Evolutionary conservation across 2,113 vertebrate species (phyloP), one percentile per base, ranked within the genome.

Genomic region (Monopterus albus): DNA sequence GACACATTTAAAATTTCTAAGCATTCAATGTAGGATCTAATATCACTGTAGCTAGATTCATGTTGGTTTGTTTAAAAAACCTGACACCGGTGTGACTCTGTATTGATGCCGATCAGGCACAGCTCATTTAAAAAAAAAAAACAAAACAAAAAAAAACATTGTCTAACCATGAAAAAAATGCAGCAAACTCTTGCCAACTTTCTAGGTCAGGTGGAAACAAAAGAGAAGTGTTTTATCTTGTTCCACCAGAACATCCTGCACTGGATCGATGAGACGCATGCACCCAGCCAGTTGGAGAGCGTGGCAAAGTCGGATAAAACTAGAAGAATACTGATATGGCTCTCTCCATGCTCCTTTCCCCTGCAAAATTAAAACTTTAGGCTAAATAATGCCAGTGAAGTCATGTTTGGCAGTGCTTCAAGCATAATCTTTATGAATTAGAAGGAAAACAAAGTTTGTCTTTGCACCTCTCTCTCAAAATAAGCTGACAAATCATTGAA

Each of bases 191-290:
- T 56, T 63, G 77, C 68, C 60, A 69, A 18, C 10, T 29, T 83
- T 83, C 79, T 77, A 87, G 53, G 71, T 82, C 78, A 82, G 81
- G 88, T 75, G 58, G 68, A 75, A 90, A 84, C 68, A 87, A 78
- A 91, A 82, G 65, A 72, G 78, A 91, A 88, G 78, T 59, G 64
- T 88, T 45, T 91, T 91, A 92, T 92, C 89, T 82, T 17, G 20
- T 67, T 58, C 86, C 81, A 80, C 81, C 81, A 86, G 82, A 80
- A 94, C 84, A 90, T 93, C 90, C 89, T 92, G 86, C 87, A 58
- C 85, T 81, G 74, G 75, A 89, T 81, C 72, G 82, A 79, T 53
- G 20, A 52, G 63, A 70, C 28, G 43, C 28, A 62, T 17, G 46
- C 84, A 87, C 75, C 79, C 79, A 91, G 31, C 40, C 57, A 69